phyloP scores from a whole-genome alignment of 2,113 vertebrate genomes.

The Podarcis muralis region DNA sequence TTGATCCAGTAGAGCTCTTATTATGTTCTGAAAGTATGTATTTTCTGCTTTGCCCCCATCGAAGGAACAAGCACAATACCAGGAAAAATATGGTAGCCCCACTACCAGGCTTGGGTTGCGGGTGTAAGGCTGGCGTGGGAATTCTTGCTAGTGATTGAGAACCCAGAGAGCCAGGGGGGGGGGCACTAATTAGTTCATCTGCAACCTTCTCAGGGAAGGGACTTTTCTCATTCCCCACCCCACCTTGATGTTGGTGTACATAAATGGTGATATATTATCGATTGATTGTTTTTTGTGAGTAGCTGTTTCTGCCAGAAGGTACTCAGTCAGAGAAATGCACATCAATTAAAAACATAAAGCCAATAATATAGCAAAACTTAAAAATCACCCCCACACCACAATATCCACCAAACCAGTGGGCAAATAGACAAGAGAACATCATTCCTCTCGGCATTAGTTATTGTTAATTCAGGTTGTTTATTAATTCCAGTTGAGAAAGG shows the following conservation, averaged over 20 bases:
- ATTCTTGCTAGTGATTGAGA: not conserved
- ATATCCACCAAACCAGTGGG: not conserved
- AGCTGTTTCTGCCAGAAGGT: slow-evolving; percentile 14
- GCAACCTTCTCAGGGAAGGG: not conserved
- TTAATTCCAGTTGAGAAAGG: not conserved
- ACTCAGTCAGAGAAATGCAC: not conserved
- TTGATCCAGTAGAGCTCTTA: no score
- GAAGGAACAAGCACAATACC: not conserved
- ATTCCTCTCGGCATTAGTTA: not conserved
- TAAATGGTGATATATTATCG: not conserved
- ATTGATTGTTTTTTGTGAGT: not conserved
- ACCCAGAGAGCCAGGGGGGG: not conserved
- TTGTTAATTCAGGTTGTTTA: not conserved
- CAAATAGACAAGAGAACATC: not conserved
- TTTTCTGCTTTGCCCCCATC: not conserved
- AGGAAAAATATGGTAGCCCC: not conserved
- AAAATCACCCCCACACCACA: not conserved
- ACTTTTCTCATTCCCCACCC: no score
- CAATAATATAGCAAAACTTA: not conserved
- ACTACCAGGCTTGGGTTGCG: not conserved
- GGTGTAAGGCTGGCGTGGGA: not conserved
- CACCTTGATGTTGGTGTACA: not conserved
- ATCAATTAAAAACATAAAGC: slow-evolving; percentile 14
- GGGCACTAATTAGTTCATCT: not conserved
- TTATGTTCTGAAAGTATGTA: no score